These are phyloP conservation scores for Macrophya alboannulata DNA, from an alignment of 2,888 invertebrate genomes.

Conservation along the genomic window DNA sequence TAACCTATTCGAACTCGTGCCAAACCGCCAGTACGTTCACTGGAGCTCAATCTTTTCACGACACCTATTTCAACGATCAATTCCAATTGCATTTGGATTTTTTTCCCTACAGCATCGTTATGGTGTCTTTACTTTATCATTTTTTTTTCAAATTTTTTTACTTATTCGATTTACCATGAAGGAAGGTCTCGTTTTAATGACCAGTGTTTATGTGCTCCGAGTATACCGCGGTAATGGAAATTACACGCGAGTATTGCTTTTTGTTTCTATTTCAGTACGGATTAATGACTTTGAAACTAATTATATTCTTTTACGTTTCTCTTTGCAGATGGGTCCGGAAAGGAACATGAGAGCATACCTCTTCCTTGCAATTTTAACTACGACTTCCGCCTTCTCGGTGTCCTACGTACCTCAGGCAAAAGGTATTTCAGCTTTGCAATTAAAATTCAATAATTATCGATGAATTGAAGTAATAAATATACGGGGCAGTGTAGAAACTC, in stretches of 20 bases:
- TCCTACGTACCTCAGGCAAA: conserved; percentile 67
- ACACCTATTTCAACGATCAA: background rate
- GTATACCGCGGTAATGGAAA: background rate
- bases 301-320: background rate
- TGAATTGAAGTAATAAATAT: background rate
- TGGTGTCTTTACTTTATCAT: background rate
- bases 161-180: background rate
- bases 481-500: background rate
- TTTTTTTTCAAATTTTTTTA: background rate
- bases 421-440: conserved; percentile 65
- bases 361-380: conserved; percentile 71
- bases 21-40: background rate
- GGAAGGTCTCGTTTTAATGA: background rate
- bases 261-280: background rate
- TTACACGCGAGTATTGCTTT: background rate
- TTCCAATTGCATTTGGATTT: background rate
- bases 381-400: conserved; percentile 72
- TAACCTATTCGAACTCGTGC: background rate
- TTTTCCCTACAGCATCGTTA: background rate
- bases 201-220: background rate
- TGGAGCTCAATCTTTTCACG: background rate
- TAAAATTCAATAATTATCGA: background rate
- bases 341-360: conserved; percentile 68
- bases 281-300: background rate
- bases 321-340: conserved; percentile 75